A percentile compares a stretch with the other conserved stretches of the same genome.
Evolutionary conservation across 1,140 invertebrate species (phyloP).

Genomic region (Lepeophtheirus salmonis): DNA sequence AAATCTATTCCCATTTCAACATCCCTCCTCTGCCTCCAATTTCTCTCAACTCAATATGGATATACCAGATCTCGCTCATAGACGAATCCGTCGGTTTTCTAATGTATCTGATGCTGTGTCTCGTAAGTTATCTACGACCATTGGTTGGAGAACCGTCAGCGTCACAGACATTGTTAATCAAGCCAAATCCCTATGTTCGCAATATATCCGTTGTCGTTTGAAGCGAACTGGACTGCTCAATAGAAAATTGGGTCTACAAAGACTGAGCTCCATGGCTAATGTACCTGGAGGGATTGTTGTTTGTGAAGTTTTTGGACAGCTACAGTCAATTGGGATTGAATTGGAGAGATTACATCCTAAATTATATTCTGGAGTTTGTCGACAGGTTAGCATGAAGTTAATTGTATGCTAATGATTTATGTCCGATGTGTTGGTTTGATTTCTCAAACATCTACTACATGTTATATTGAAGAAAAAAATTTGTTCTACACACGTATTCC

Average conservation of each 20-base stretch:
- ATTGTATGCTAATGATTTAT: too few relatives aligned
- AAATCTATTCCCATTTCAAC: background rate
- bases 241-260: constrained; percentile 45
- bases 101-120: constrained; percentile 45
- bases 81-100: constrained; percentile 38
- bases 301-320: constrained; percentile 40
- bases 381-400: constrained; percentile 34
- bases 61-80: constrained; percentile 1
- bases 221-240: constrained; percentile 43
- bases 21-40: background rate
- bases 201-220: constrained; percentile 42
- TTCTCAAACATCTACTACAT: too few relatives aligned
- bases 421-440: too few relatives aligned
- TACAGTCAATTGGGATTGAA: constrained; percentile 37
- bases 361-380: constrained; percentile 36
- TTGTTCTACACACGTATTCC: too few relatives aligned
- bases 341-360: constrained; percentile 45
- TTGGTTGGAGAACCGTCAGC: constrained; percentile 38
- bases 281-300: constrained; percentile 27
- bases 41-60: background rate
- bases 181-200: constrained; percentile 41
- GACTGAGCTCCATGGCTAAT: constrained; percentile 39
- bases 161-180: constrained; percentile 25
- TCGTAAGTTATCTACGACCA: constrained; percentile 45
- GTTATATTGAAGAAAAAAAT: too few relatives aligned